These are phyloP conservation scores for Scolopax rusticola DNA, from an alignment of 2,797 vertebrate species.

Conservation along the genomic window DNA sequence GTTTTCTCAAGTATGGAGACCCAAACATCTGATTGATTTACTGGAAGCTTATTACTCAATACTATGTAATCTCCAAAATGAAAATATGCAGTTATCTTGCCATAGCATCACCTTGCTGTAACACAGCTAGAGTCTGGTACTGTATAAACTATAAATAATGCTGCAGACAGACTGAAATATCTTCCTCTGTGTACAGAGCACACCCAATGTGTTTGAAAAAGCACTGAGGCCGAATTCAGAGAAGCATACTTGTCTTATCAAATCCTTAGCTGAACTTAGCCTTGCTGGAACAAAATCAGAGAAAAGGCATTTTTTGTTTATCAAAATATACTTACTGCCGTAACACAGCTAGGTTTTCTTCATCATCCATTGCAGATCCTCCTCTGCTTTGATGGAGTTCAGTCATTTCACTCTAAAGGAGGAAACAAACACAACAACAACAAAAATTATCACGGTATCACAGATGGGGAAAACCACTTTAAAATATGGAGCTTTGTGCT, in stretches of 20 bases:
- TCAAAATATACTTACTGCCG: conserved; percentile 83
- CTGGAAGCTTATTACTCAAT: neutral
- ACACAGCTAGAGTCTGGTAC: neutral
- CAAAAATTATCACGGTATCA: neutral
- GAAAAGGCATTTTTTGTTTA: neutral
- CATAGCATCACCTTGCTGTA: neutral
- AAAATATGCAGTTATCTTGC: neutral
- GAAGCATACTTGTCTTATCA: neutral
- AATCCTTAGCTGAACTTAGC: neutral
- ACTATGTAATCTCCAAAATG: neutral
- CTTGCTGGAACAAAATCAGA: neutral
- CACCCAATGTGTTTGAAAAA: neutral
- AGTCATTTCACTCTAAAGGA: conserved; percentile 81
- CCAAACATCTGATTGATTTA: neutral
- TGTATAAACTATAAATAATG: neutral
- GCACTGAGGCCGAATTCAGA: neutral
- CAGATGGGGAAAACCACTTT: neutral
- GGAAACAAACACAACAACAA: neutral
- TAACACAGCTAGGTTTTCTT: conserved; percentile 94
- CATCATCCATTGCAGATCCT: conserved; percentile 89
- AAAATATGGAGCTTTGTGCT: neutral
- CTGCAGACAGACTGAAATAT: neutral
- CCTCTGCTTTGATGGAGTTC: conserved; percentile 83
- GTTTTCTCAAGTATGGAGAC: neutral
- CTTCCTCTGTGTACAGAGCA: neutral